Conservation (phyloP, 2,797 vertebrate genomes). For the Malacoraja senta region DNA sequence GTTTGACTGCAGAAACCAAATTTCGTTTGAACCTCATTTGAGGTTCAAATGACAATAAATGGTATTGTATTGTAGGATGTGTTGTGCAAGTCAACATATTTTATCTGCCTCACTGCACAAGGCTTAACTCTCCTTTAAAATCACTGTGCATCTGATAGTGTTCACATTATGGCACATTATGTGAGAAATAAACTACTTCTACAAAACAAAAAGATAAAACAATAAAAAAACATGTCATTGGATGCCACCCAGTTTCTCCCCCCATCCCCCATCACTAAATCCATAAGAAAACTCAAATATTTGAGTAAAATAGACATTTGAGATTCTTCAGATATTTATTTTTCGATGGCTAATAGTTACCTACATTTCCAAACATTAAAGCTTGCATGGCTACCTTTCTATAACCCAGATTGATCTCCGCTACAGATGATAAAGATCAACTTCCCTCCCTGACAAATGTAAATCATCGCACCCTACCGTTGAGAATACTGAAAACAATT, state of each 20-base stretch:
- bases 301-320: background rate
- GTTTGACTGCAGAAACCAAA: too few relatives aligned
- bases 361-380: background rate
- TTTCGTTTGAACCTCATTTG: too few relatives aligned
- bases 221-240: background rate
- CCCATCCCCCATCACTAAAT: background rate
- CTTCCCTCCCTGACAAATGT: background rate
- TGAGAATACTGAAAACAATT: background rate
- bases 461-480: background rate
- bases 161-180: background rate
- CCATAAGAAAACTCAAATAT: background rate
- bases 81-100: background rate
- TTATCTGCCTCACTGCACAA: background rate
- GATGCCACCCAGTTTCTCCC: background rate
- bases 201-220: background rate
- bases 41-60: too few relatives aligned
- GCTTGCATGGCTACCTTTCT: background rate
- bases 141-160: too few relatives aligned
- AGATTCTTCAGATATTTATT: too few relatives aligned
- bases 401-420: background rate
- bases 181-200: background rate
- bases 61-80: too few relatives aligned
- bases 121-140: background rate
- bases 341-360: background rate
- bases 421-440: background rate